Evolutionary conservation across 2,797 vertebrate genomes (phyloP), one percentile per base, ranked within the genome.

Genomic region (Dipus sagitta): DNA sequence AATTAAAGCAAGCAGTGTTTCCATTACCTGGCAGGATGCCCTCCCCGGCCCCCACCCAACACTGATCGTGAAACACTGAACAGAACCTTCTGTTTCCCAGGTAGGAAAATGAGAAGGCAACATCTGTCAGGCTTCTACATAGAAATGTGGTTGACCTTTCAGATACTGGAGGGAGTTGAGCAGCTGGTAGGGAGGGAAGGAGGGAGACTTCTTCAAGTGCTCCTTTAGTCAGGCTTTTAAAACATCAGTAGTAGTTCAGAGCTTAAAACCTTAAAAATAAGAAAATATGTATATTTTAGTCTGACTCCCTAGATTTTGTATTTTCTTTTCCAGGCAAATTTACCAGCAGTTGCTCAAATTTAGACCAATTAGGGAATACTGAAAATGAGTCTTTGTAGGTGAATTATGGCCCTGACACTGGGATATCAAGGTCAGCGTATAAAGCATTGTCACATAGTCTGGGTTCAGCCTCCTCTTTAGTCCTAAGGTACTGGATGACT

Each of bases 1-100:
- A 97, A 96, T 7, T 80, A 96, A 88, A 93, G 90, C 91, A 52
- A 93, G 75, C 47, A 97, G 79, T 90, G 83, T 97, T 98, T 97
- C 96, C 93, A 92, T 86, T 88, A 93, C 88, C 82, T 97, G 96
- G 97, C 94, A 93, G 10, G 38, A 71, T 96, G 88, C 84, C 93
- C 95, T 94, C 72, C 72, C 88, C 92, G 65, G 67, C 96, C 88
- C 86, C 91, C 93, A 96, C 90, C 23, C 9, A 2, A 67, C 58
- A 47, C 60, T 81, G 62, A 94, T 85, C 92, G 71, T 91, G 65
- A 93, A 60, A 86, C 90, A 89, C 83, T 87, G 90, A 86, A 93
- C 85, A 94, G 93, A 93, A 9, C 65, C 71, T 92, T 96, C 95
- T 91, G 85, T 67, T 95, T 79, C 42, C 81, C 26, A 91, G 71